phyloP scores from a whole-genome alignment of 2,113 vertebrate genomes.

The Galeopterus variegatus region DNA sequence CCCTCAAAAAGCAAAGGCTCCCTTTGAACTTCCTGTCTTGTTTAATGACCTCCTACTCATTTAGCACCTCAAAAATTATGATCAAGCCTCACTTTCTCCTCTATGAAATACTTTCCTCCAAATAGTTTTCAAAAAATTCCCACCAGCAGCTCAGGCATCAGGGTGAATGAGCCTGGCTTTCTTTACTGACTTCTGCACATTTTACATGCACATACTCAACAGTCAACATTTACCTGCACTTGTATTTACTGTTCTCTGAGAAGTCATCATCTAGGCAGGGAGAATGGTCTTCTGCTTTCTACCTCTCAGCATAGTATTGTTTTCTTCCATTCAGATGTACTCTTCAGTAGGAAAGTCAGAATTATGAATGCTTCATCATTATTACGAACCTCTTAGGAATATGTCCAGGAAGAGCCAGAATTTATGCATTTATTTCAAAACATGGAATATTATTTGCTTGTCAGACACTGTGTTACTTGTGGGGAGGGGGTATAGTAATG shows the following conservation, averaged over 20 bases:
- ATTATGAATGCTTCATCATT: not conserved
- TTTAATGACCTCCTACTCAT: not conserved
- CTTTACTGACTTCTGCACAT: not conserved
- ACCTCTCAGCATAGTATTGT: not conserved
- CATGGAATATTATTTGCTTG: not conserved
- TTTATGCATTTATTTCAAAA: not conserved
- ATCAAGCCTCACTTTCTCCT: not conserved
- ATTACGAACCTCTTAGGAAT: not conserved
- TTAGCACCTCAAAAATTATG: not conserved
- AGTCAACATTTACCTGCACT: not conserved
- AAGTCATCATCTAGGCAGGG: not conserved
- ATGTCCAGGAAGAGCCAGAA: not conserved
- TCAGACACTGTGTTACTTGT: not conserved
- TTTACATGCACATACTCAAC: not conserved
- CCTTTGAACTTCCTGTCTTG: not conserved
- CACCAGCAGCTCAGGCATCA: not conserved
- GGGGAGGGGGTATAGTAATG: not conserved
- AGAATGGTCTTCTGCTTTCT: not conserved
- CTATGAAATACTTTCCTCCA: not conserved
- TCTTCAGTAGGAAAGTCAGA: not conserved
- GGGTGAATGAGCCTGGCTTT: not conserved
- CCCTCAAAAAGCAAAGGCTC: not conserved
- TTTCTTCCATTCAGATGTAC: not conserved
- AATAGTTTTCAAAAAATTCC: not conserved
- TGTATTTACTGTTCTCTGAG: not conserved